phyloP scores from a whole-genome alignment of 2,888 invertebrate genomes.

The Antheraea yamamai region DNA sequence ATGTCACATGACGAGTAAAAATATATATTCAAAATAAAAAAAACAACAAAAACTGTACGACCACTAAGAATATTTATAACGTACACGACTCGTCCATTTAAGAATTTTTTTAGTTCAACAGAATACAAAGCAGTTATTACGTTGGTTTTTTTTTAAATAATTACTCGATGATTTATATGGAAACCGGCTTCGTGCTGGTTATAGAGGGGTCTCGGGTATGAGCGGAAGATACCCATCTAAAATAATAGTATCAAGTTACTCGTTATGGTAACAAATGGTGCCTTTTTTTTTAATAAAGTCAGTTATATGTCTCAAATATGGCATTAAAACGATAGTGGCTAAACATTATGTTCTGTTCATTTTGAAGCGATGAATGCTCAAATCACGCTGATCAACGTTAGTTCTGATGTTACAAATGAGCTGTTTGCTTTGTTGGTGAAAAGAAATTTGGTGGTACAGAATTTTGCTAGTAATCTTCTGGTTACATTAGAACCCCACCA shows the following conservation, averaged over 20 bases:
- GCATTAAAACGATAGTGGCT: neutral
- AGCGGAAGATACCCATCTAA: slow-evolving; percentile 5
- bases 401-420: too few species aligned
- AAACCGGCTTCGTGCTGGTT: neutral
- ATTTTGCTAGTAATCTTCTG: too few species aligned
- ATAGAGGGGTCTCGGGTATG: neutral
- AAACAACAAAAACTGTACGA: neutral
- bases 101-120: slow-evolving; percentile 20
- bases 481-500: too few species aligned
- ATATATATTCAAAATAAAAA: neutral
- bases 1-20: neutral
- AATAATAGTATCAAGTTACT: slow-evolving; percentile 4
- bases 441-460: too few species aligned
- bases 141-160: slow-evolving; percentile 22
- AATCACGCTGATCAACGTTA: too few species aligned
- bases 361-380: neutral
- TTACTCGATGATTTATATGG: slow-evolving; percentile 16
- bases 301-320: neutral
- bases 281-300: neutral
- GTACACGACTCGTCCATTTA: slow-evolving; percentile 28
- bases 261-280: neutral
- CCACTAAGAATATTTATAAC: slow-evolving; percentile 21
- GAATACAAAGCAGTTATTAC: slow-evolving; percentile 26
- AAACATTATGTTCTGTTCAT: neutral
- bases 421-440: too few species aligned